Conservation (phyloP, 1,140 invertebrate genomes). For the Drosophila malerkotliana region DNA sequence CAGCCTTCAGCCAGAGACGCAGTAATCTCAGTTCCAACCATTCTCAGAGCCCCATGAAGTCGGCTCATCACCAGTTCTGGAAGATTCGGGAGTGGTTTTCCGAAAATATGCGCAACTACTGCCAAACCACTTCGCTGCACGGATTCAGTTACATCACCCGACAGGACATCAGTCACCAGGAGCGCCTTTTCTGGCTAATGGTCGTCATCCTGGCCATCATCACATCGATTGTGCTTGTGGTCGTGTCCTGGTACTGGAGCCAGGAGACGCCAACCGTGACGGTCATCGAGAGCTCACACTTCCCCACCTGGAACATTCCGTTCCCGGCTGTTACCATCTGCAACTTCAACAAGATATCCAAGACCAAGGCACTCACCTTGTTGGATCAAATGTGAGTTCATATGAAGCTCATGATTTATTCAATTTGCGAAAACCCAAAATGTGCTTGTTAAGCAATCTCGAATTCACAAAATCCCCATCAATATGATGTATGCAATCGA, state of each 20-base stretch:
- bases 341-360: slow-evolving; percentile 86
- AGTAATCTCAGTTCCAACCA: slow-evolving; percentile 2
- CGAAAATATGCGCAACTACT: slow-evolving; percentile 82
- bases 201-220: slow-evolving; percentile 83
- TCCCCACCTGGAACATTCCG: slow-evolving; percentile 89
- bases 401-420: background rate
- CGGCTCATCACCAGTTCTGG: slow-evolving; percentile 3
- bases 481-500: background rate
- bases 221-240: slow-evolving; percentile 83
- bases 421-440: background rate
- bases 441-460: background rate
- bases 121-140: slow-evolving; percentile 84
- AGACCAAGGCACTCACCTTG: slow-evolving; percentile 50
- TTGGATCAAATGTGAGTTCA: slow-evolving; percentile 81
- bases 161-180: slow-evolving; percentile 60
- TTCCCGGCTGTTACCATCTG: slow-evolving; percentile 89
- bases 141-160: slow-evolving; percentile 81
- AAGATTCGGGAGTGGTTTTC: slow-evolving; percentile 59
- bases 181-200: slow-evolving; percentile 84
- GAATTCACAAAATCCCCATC: background rate
- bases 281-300: slow-evolving; percentile 88
- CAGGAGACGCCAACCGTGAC: slow-evolving; percentile 84
- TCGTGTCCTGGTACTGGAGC: slow-evolving; percentile 84
- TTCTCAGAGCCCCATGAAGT: background rate
- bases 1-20: background rate